Percentiles rank a stretch among this genome's conserved stretches.
Conservation (phyloP, 2,797 vertebrate genomes). For the Echeneis naucrates region DNA sequence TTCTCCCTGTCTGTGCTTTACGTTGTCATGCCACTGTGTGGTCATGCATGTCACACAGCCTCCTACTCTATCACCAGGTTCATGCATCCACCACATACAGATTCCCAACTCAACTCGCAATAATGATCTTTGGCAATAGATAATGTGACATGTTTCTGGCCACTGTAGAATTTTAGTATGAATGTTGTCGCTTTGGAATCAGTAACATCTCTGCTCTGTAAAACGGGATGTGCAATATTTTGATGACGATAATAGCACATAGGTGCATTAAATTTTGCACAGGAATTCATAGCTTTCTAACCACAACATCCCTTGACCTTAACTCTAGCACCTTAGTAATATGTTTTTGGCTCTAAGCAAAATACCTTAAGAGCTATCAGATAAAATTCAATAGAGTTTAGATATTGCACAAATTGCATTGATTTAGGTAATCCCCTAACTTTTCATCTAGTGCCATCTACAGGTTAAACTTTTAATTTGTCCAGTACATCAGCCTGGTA, state of each 20-base stretch:
- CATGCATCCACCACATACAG: slow-evolving; percentile 3
- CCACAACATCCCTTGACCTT: not conserved
- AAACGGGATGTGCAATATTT: not conserved
- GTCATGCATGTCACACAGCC: slow-evolving; percentile 41
- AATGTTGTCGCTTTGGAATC: not conserved
- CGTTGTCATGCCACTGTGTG: slow-evolving; percentile 53
- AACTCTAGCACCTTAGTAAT: not conserved
- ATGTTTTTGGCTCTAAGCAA: not conserved
- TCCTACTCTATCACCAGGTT: slow-evolving; percentile 21
- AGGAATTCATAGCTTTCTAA: no score
- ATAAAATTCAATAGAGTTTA: not conserved
- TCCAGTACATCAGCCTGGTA: not conserved
- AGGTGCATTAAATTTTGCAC: no score
- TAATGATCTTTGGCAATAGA: not conserved
- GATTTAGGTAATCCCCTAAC: not conserved
- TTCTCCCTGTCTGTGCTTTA: slow-evolving; percentile 41
- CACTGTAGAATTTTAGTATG: not conserved
- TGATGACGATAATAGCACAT: no score
- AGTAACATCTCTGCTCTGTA: not conserved
- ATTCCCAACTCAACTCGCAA: not conserved
- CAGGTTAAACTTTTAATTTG: not conserved
- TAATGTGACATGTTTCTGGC: not conserved
- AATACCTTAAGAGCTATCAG: not conserved
- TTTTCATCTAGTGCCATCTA: not conserved
- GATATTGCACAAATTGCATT: not conserved